Base-by-base conservation (phyloP, 2,888 invertebrate genomes). In the Erebia ligea region DNA sequence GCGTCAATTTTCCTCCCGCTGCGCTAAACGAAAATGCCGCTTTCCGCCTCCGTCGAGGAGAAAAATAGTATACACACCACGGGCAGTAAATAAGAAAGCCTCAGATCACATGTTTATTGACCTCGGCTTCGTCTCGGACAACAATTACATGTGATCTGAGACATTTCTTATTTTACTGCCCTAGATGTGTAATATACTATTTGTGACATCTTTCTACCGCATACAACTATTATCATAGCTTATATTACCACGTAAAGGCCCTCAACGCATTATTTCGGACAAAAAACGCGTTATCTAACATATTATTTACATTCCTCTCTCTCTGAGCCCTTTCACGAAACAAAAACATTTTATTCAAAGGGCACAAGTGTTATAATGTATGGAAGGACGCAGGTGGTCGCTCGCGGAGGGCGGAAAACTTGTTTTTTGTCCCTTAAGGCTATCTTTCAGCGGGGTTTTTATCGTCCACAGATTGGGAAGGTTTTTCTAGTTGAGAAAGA, bases 361-460 rank as follows among this genome's bases (percentile, higher is more conserved):
- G 70, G 72, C 68, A 69, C 71, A 69, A 67, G 65, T 57, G 21
- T 17, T 71, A 73, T 73, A 67, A 75, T 75, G 57, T 73, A 75
- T 72, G 75, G 61, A 66, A 67, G 59, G 70, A 67, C 76, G 73
- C 78, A 77, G 78, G 78, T 78, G 78, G 70, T 70, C 70, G 64
- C 67, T 65, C 48, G 66, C 17, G 67, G 68, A 77, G 76, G 77
- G 76, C 70, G 40, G 56, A 69, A 76, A 78, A 78, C 73, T 77
- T 77, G 76, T 78, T 77, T 77, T 74, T 77, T 75, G 75, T 74
- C 76, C 78, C 79, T 77, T 69, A 73, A 70, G 78, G 78, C 79
- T 71, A 78, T 78, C 79, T 77, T 75, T 77, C 77, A 76, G 73
- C 77, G 68, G 73, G 76, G 63, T 76, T 77, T 71, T 79, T 79